Base-by-base conservation (phyloP, 2,797 vertebrate genomes). In the Pristis pectinata region DNA sequence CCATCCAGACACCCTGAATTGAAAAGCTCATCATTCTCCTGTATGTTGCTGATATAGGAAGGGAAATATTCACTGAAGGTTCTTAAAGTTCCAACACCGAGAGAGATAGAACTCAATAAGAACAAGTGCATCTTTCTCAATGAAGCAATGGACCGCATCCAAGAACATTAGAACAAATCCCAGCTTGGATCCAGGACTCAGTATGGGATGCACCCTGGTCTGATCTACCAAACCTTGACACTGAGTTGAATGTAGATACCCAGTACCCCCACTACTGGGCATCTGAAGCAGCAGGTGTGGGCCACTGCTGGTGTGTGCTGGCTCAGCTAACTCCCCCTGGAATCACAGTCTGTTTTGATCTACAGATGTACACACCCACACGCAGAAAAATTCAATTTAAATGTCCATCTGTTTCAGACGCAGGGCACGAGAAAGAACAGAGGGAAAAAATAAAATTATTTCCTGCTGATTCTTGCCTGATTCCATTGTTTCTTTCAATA, bases 371-470 rank as follows among this genome's bases (percentile, higher is more conserved):
- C 34, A 91, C 61, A 91, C 61, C 87, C 87, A 91, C 87, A 91
- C n/a, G 19, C 87, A 91, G 87, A 91, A 91, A 67, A 41, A 91
- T 67, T n/a, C 61, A 91, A 37, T 67, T 67, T 91, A 91, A 91
- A 37, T 3, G 19, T 67, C 59, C 87, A 91, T 91, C 61, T 91
- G 61, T 91, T 91, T 37, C 87, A 91, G 87, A 22, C 7, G 24
- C 19, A 67, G 19, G n/a, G 87, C n/a, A 91, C 37, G 9, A 87
- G 22, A 37, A 91, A 24, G 34, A 64, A 64, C 59, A 91, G 61
- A 8, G 61, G 7, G 15, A 91, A 64, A 80, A 67, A 41, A 41
- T 64, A 15, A 41, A 67, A 67, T 91, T 67, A 87, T 91, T 91
- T 91, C n/a, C 17, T 67, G n/a, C 19, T 91, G 87, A 91, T 22